These are phyloP conservation scores for Osmerus mordax DNA, from an alignment of 2,113 vertebrate species.

Conservation along the genomic window DNA sequence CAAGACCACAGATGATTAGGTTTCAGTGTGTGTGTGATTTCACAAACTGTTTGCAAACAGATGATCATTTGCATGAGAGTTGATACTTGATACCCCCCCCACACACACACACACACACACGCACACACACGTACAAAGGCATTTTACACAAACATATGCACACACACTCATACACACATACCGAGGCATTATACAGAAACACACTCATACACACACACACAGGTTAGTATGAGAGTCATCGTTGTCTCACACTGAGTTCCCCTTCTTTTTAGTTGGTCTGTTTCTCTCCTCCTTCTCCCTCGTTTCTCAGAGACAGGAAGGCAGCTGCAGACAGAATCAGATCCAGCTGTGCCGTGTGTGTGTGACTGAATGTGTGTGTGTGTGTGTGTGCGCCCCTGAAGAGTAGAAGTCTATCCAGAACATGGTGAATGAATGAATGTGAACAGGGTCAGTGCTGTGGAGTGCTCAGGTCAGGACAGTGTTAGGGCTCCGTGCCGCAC, in stretches of 20 bases:
- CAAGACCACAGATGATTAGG: not conserved
- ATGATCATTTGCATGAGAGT: too few species aligned
- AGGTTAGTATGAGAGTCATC: too few species aligned
- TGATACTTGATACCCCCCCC: too few species aligned
- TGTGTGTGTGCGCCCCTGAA: constrained; percentile 20
- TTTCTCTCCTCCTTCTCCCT: not conserved
- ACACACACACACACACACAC: not conserved
- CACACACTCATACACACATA: not conserved
- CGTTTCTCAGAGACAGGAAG: constrained; percentile 19
- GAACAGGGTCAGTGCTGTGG: too few species aligned
- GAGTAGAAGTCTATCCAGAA: constrained; percentile 4
- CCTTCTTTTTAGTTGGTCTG: constrained; percentile 17
- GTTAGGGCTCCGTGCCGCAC: too few species aligned
- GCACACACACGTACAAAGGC: not conserved
- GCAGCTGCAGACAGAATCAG: constrained; percentile 45
- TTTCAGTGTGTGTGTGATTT: not conserved
- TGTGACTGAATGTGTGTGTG: constrained; percentile 9
- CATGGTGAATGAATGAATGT: constrained; percentile 16
- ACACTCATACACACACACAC: not conserved
- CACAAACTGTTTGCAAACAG: too few species aligned
- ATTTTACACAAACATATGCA: too few species aligned
- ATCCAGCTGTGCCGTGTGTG: constrained; percentile 45
- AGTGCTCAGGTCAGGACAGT: too few species aligned
- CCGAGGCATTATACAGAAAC: constrained; percentile 2
- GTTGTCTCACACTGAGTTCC: constrained; percentile 21